Conservation (phyloP, 2,797 vertebrate genomes). For the Leptatherina wallacei region DNA sequence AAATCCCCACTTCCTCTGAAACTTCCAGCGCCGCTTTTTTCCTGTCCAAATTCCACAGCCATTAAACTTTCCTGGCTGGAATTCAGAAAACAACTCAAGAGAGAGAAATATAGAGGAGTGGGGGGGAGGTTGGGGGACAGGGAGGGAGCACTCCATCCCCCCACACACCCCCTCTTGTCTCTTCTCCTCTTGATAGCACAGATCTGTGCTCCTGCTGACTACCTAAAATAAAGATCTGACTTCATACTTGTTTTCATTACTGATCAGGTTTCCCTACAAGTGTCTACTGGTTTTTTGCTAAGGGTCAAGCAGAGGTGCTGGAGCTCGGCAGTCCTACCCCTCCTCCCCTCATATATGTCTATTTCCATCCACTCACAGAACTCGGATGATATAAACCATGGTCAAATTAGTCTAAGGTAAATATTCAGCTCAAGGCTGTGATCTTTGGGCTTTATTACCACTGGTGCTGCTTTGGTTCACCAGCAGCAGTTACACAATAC, state of each 20-base stretch:
- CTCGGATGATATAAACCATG: constrained; percentile 74
- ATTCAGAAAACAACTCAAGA: constrained; percentile 85
- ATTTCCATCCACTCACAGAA: constrained; percentile 57
- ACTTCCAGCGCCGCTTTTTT: constrained; percentile 89
- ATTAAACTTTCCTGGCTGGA: constrained; percentile 95
- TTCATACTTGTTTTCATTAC: constrained; percentile 82
- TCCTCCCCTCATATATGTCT: constrained; percentile 55
- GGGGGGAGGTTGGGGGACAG: background rate
- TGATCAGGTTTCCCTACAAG: constrained; percentile 82
- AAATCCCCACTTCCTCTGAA: constrained; percentile 92
- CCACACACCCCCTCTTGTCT: constrained; percentile 52
- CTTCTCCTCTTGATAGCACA: constrained; percentile 83
- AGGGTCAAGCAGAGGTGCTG: constrained; percentile 76
- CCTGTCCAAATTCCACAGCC: constrained; percentile 95
- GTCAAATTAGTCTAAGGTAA: constrained; percentile 75
- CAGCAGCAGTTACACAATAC: constrained; percentile 63
- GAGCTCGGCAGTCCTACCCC: constrained; percentile 9
- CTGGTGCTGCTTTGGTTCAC: constrained; percentile 55
- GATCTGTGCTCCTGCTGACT: constrained; percentile 77
- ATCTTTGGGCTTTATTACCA: constrained; percentile 66
- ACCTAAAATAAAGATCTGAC: constrained; percentile 87
- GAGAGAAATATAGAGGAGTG: constrained; percentile 61
- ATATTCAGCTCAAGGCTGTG: constrained; percentile 68
- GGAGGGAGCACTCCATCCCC: constrained; percentile 20
- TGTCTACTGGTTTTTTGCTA: constrained; percentile 80